Evolutionary conservation across 2,797 vertebrate species (phyloP).

Genomic region (Dermochelys coriacea): DNA sequence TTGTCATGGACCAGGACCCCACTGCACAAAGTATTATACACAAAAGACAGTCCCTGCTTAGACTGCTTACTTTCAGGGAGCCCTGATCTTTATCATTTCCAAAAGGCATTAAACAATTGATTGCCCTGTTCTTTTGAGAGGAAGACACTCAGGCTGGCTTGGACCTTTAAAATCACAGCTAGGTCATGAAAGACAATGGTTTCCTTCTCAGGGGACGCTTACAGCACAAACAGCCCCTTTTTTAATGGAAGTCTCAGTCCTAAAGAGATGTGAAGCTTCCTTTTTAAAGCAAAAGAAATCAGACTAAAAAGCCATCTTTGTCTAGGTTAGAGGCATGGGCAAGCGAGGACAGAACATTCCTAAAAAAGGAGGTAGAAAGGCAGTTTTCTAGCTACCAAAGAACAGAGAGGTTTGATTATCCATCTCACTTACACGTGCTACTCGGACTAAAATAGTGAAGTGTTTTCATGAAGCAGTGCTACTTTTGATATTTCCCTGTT

Average conservation of each 20-base stretch:
- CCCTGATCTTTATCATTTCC: accelerated
- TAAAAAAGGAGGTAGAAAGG: neutral
- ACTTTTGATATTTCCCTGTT: neutral
- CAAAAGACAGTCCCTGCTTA: too few species aligned
- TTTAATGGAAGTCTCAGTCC: neutral
- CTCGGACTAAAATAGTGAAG: neutral
- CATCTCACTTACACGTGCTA: neutral
- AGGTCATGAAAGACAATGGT: neutral
- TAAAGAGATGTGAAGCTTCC: neutral
- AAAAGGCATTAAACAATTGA: neutral
- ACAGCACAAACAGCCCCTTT: neutral
- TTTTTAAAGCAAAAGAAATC: slow-evolving; percentile 1
- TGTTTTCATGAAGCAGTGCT: neutral
- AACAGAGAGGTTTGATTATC: neutral
- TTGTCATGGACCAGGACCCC: too few species aligned
- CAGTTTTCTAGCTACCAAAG: slow-evolving; percentile 9
- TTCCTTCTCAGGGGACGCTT: neutral
- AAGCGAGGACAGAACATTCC: neutral
- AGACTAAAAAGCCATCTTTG: neutral
- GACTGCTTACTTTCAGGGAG: neutral
- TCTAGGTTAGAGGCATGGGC: neutral
- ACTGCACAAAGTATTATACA: too few species aligned
- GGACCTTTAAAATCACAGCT: neutral
- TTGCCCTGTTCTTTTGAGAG: neutral
- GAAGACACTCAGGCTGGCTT: neutral